Percentiles rank a stretch among this genome's conserved stretches.
phyloP scores from a whole-genome alignment of 2,797 vertebrate species.

The Salmo trutta region DNA sequence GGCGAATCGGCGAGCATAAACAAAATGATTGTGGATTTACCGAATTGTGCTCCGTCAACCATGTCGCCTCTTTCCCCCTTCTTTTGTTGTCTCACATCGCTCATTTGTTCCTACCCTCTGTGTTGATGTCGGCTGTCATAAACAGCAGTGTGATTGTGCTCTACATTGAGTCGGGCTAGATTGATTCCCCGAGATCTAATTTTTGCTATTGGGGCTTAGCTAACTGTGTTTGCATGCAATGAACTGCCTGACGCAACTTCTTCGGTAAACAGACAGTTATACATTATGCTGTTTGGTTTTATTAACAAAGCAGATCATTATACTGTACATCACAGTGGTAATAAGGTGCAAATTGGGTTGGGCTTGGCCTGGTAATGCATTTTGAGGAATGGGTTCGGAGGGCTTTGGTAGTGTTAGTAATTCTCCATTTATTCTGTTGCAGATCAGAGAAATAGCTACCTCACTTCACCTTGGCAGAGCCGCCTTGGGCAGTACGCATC shows the following conservation, averaged over 20 bases:
- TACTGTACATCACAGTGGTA: conserved; percentile 53
- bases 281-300: conserved; percentile 61
- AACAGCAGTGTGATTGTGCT: conserved; percentile 39
- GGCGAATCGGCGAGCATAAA: too few relatives aligned
- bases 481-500: conserved; percentile 59
- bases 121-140: conserved; percentile 37
- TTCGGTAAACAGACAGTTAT: conserved; percentile 56
- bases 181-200: conserved; percentile 25
- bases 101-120: conserved; percentile 42
- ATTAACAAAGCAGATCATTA: conserved; percentile 65
- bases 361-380: conserved; percentile 53
- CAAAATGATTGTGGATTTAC: too few relatives aligned
- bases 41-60: conserved; percentile 35
- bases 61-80: conserved; percentile 30
- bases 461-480: conserved; percentile 50
- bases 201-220: conserved; percentile 26
- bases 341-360: conserved; percentile 62
- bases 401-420: conserved; percentile 39
- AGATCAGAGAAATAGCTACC: conserved; percentile 55
- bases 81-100: conserved; percentile 27
- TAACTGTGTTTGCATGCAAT: too few relatives aligned
- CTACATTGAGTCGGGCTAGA: conserved; percentile 27
- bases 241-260: conserved; percentile 6
- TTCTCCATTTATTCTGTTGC: conserved; percentile 55
- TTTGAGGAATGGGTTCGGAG: conserved; percentile 55